Conservation (phyloP, 23 tunicate species). For the Ascidia mentula region DNA sequence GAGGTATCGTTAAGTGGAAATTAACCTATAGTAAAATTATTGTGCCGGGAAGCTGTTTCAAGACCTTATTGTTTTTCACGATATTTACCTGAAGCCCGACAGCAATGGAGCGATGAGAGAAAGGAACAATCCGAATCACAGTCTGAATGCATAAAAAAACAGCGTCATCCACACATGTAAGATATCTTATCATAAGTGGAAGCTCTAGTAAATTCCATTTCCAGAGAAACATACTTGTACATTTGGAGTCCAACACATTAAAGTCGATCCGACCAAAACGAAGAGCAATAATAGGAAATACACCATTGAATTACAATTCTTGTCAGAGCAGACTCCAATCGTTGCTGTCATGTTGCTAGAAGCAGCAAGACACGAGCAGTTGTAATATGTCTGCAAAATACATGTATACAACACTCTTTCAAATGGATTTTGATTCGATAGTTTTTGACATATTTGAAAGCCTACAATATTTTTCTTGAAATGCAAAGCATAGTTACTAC, state of each 20-base stretch:
- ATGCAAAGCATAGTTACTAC: no score
- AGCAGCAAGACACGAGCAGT: slow-evolving; percentile 42
- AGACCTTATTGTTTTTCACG: no score
- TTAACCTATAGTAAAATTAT: no score
- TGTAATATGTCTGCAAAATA: slow-evolving; percentile 38
- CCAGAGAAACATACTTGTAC: slow-evolving; percentile 56
- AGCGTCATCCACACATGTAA: no score
- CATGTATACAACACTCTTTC: no score
- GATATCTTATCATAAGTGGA: no score
- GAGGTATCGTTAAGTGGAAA: no score
- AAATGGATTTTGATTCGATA: no score
- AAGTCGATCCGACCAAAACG: slow-evolving; percentile 31
- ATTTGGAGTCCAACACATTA: slow-evolving; percentile 52
- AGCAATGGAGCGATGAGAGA: slow-evolving; percentile 50
- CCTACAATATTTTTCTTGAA: no score
- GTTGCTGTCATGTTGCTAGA: slow-evolving; percentile 8
- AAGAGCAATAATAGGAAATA: slow-evolving; percentile 15
- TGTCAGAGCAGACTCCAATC: neutral
- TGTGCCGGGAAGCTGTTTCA: no score
- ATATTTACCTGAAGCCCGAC: slow-evolving; percentile 46
- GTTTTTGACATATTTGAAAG: no score
- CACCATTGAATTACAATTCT: neutral
- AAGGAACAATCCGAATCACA: slow-evolving; percentile 50
- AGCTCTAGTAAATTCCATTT: no score
- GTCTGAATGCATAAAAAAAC: slow-evolving; percentile 36